These are phyloP conservation scores for Lasioglossum lativentre DNA, from an alignment of 2,888 invertebrate genomes.

Conservation along the genomic window DNA sequence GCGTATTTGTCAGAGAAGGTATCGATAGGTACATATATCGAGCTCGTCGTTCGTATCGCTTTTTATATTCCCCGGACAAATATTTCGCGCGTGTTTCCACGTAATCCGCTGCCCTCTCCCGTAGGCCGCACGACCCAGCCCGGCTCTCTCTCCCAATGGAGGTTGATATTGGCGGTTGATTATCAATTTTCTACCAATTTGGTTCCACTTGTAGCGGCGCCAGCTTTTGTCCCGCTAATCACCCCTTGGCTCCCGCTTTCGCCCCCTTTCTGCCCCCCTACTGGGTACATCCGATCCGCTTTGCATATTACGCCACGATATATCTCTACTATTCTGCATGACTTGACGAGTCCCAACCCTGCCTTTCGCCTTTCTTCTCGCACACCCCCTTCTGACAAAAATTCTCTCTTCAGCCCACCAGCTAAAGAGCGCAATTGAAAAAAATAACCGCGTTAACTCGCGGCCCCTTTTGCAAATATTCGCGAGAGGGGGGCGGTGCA, in stretches of 20 bases:
- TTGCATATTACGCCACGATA: slow-evolving; percentile 81
- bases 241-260: slow-evolving; percentile 81
- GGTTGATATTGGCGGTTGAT: slow-evolving; percentile 82
- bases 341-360: slow-evolving; percentile 66
- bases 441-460: slow-evolving; percentile 27
- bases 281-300: slow-evolving; percentile 76
- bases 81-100: slow-evolving; percentile 46
- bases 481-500: neutral
- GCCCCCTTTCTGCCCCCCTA: slow-evolving; percentile 59
- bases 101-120: slow-evolving; percentile 50
- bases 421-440: slow-evolving; percentile 41
- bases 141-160: slow-evolving; percentile 64
- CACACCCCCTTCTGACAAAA: slow-evolving; percentile 26
- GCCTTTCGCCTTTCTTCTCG: slow-evolving; percentile 53
- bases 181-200: slow-evolving; percentile 85
- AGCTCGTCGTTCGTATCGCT: neutral
- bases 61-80: slow-evolving; percentile 46
- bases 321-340: slow-evolving; percentile 72
- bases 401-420: slow-evolving; percentile 22
- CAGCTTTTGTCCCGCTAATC: slow-evolving; percentile 83
- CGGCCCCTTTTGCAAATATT: neutral
- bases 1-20: neutral
- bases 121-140: slow-evolving; percentile 46
- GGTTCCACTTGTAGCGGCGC: slow-evolving; percentile 83
- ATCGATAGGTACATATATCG: slow-evolving; percentile 13